A percentile compares a stretch with the other conserved stretches of the same genome.
phyloP scores from a whole-genome alignment of 2,797 vertebrate species.

The Chelon labrosus region DNA sequence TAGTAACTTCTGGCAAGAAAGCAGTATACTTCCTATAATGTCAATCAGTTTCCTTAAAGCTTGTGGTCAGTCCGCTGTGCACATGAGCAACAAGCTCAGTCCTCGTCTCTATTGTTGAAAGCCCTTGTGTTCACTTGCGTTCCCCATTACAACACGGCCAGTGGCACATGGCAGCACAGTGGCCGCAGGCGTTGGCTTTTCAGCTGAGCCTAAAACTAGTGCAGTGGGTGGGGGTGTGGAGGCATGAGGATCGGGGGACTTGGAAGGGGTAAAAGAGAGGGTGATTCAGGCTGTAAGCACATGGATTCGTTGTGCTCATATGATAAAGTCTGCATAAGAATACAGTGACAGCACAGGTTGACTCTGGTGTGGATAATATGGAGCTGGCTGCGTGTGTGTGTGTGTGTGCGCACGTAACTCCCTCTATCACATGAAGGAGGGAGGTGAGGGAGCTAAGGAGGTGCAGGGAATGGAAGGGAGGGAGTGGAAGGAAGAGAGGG shows the following conservation, averaged over 20 bases:
- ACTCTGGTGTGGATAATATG: slow-evolving; percentile 54
- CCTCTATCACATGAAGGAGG: slow-evolving; percentile 67
- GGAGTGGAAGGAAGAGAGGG: slow-evolving; percentile 42
- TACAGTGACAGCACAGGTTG: slow-evolving; percentile 63
- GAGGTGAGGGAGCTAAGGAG: slow-evolving; percentile 59
- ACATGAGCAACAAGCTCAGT: slow-evolving; percentile 16
- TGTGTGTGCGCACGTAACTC: slow-evolving; percentile 27
- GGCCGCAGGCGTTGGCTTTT: slow-evolving; percentile 79
- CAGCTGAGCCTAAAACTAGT: slow-evolving; percentile 80
- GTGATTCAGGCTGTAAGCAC: slow-evolving; percentile 60
- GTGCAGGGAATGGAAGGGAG: slow-evolving; percentile 45
- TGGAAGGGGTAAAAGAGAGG: slow-evolving; percentile 41
- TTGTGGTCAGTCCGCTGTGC: slow-evolving; percentile 21
- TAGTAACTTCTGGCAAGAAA: slow-evolving; percentile 16
- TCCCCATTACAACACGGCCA: slow-evolving; percentile 77
- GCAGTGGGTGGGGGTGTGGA: slow-evolving; percentile 56
- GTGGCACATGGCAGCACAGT: slow-evolving; percentile 80
- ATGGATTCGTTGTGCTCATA: slow-evolving; percentile 51
- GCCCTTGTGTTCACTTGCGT: slow-evolving; percentile 73
- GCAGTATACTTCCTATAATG: slow-evolving; percentile 3
- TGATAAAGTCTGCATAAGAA: slow-evolving; percentile 68
- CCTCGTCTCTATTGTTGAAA: slow-evolving; percentile 46
- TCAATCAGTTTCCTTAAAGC: slow-evolving; percentile 1
- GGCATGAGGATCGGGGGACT: slow-evolving; percentile 48
- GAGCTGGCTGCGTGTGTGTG: slow-evolving; percentile 38